phyloP scores from a whole-genome alignment of 2,797 vertebrate genomes.

The Holocentrus rufus region DNA sequence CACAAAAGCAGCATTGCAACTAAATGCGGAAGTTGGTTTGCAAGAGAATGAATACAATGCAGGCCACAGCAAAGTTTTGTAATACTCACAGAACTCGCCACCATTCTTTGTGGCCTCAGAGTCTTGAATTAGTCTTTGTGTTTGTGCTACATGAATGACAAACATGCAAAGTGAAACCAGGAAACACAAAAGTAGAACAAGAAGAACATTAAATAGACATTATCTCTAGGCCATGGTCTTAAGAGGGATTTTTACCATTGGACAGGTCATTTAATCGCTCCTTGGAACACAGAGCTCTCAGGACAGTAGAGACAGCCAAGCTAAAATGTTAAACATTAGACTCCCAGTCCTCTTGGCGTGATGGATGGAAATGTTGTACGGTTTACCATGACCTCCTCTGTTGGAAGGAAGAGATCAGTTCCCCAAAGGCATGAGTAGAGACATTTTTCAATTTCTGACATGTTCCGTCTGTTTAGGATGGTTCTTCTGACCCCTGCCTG shows the following conservation, averaged over 20 bases:
- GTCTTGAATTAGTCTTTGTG: too few relatives aligned
- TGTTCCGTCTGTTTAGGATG: constrained; percentile 58
- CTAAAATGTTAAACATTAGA: constrained; percentile 28
- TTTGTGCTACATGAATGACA: background rate
- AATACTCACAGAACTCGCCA: background rate
- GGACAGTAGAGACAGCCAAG: background rate
- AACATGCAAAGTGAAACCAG: background rate
- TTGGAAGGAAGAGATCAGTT: constrained; percentile 44
- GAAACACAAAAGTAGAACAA: background rate
- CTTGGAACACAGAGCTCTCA: background rate
- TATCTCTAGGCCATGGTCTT: background rate
- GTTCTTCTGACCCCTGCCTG: constrained; percentile 23
- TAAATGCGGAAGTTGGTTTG: constrained; percentile 46
- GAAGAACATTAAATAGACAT: background rate
- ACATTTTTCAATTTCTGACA: constrained; percentile 57
- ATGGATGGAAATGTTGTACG: constrained; percentile 48
- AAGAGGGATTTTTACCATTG: background rate
- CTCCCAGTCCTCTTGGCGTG: constrained; percentile 19
- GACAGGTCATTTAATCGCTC: background rate
- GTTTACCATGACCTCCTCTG: constrained; percentile 51
- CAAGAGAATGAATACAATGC: background rate
- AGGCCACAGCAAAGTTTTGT: constrained; percentile 9
- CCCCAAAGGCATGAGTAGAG: constrained; percentile 46
- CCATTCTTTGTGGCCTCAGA: too few relatives aligned
- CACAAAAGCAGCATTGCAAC: constrained; percentile 14